Conservation (phyloP, 2,113 vertebrate genomes). For the Bungarus multicinctus region DNA sequence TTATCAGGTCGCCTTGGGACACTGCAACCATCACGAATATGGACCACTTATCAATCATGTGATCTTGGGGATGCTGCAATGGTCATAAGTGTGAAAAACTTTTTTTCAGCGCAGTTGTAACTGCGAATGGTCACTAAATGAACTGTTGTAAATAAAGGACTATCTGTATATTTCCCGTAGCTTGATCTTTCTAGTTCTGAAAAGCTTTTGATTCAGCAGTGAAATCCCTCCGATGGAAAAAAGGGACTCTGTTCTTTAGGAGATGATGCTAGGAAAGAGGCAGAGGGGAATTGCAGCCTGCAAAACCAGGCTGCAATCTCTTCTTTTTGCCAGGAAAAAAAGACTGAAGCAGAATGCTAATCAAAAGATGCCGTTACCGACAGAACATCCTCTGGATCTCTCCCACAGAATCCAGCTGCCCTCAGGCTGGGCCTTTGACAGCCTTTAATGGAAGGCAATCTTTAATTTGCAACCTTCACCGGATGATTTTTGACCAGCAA, state of each 20-base stretch:
- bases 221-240: not conserved
- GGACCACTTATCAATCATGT: too few species aligned
- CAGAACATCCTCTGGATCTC: not conserved
- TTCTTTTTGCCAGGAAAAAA: not conserved
- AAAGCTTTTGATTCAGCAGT: not conserved
- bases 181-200: not conserved
- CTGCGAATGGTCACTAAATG: too few species aligned
- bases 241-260: not conserved
- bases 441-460: not conserved
- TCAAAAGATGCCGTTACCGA: not conserved
- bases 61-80: too few species aligned
- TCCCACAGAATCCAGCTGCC: not conserved
- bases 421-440: not conserved
- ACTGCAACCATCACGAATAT: too few species aligned
- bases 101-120: too few species aligned
- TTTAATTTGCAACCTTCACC: not conserved
- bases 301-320: not conserved
- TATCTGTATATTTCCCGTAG: not conserved
- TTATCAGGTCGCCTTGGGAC: too few species aligned
- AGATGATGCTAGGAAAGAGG: not conserved
- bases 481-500: not conserved
- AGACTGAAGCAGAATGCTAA: not conserved
- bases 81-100: too few species aligned
- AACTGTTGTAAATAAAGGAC: too few species aligned
- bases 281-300: not conserved